These are phyloP conservation scores for Callionymus lyra DNA, from an alignment of 2,113 vertebrate species.

Conservation along the genomic window DNA sequence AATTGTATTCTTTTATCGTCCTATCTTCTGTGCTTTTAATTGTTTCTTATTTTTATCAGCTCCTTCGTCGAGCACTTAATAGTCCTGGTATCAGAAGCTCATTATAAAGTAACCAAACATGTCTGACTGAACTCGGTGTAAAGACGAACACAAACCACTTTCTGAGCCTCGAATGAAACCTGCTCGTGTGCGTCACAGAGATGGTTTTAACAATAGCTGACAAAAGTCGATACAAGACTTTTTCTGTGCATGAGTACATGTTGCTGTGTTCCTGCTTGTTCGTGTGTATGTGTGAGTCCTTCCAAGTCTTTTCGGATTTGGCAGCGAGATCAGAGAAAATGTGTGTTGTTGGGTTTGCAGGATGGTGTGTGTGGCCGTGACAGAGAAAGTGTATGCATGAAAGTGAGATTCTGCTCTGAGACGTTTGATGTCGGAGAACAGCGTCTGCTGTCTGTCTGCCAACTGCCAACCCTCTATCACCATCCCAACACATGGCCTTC, in stretches of 20 bases:
- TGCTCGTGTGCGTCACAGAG: conserved; percentile 20
- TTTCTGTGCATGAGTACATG: conserved; percentile 18
- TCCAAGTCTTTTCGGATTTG: conserved; percentile 54
- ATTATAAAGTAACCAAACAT: neutral
- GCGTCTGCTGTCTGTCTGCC: conserved; percentile 62
- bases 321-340: conserved; percentile 58
- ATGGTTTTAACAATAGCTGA: conserved; percentile 41
- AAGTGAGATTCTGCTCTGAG: conserved; percentile 57
- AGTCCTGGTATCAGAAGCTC: no score
- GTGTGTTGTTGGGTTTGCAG: conserved; percentile 39
- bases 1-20: no score
- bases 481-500: conserved; percentile 63
- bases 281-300: conserved; percentile 27
- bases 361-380: conserved; percentile 13
- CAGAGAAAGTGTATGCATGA: conserved; percentile 45
- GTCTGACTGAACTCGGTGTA: conserved; percentile 5
- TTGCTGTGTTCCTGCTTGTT: conserved; percentile 22
- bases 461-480: conserved; percentile 63
- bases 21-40: neutral
- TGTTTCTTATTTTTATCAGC: neutral
- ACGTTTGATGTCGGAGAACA: conserved; percentile 66
- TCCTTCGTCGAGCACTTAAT: neutral
- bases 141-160: conserved; percentile 3
- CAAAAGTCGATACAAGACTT: conserved; percentile 44
- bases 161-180: conserved; percentile 27